These are phyloP conservation scores for Rhinogobio ventralis DNA, from an alignment of 2,797 vertebrate genomes.

Conservation along the genomic window DNA sequence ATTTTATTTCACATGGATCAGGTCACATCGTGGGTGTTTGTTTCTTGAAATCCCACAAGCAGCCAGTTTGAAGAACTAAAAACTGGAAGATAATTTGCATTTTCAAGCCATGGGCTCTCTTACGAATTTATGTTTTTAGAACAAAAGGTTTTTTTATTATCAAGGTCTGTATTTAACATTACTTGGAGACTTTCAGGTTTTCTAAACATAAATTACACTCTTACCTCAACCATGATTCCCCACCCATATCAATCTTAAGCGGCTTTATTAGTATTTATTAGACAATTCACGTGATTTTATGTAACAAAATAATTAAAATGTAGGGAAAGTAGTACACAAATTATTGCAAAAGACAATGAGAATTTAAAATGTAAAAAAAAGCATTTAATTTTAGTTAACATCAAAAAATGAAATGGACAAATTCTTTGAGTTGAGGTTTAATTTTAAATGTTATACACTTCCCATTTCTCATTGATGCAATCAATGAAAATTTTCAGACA, in stretches of 20 bases:
- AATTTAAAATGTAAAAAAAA: not conserved
- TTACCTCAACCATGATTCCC: not conserved
- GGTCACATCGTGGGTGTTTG: not conserved
- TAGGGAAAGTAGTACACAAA: not conserved
- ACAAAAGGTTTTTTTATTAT: not conserved
- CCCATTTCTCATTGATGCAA: conserved; percentile 30
- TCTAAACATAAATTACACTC: not conserved
- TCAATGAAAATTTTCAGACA: conserved; percentile 36
- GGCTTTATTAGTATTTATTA: not conserved
- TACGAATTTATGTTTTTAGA: not conserved
- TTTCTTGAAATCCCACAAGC: not conserved
- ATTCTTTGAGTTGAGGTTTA: conserved; percentile 43
- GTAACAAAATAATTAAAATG: not conserved
- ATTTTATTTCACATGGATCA: not conserved
- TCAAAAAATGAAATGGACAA: not conserved
- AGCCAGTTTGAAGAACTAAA: not conserved
- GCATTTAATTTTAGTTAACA: conserved; percentile 4
- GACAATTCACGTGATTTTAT: not conserved
- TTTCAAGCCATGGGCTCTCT: not conserved
- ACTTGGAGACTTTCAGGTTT: not conserved
- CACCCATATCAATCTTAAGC: not conserved
- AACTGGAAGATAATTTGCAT: not conserved
- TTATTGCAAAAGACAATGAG: not conserved
- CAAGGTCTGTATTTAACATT: not conserved
- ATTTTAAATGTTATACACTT: conserved; percentile 50